phyloP scores from a whole-genome alignment of 1,140 invertebrate genomes.

The Drosophila takahashii region DNA sequence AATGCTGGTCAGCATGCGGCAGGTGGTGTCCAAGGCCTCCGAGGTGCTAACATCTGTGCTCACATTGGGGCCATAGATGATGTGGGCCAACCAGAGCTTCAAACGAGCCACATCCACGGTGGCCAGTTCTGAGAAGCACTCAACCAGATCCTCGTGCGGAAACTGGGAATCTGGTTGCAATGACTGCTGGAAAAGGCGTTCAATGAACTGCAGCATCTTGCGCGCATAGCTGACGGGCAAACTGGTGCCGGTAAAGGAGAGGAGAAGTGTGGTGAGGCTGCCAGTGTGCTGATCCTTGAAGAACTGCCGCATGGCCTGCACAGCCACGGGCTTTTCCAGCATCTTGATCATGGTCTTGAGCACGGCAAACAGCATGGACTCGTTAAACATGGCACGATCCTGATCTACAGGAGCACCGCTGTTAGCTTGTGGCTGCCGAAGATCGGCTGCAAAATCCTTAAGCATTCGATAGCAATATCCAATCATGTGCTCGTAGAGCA shows the following conservation, averaged over 20 bases:
- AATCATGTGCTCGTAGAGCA: slow-evolving; percentile 88
- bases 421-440: slow-evolving; percentile 27
- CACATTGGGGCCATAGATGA: slow-evolving; percentile 87
- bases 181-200: slow-evolving; percentile 90
- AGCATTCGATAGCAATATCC: slow-evolving; percentile 90
- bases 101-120: slow-evolving; percentile 88
- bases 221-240: slow-evolving; percentile 90
- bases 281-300: slow-evolving; percentile 88
- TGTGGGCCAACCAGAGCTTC: slow-evolving; percentile 89
- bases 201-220: slow-evolving; percentile 92
- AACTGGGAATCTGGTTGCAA: slow-evolving; percentile 86
- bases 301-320: slow-evolving; percentile 92
- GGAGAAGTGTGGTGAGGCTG: slow-evolving; percentile 89
- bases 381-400: slow-evolving; percentile 66
- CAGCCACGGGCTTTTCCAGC: slow-evolving; percentile 91
- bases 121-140: slow-evolving; percentile 88
- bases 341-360: slow-evolving; percentile 92
- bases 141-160: slow-evolving; percentile 89
- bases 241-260: slow-evolving; percentile 89
- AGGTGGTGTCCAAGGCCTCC: slow-evolving; percentile 59
- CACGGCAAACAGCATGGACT: slow-evolving; percentile 77
- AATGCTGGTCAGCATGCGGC: slow-evolving; percentile 62
- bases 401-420: slow-evolving; percentile 22
- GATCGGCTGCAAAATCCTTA: slow-evolving; percentile 86
- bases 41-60: slow-evolving; percentile 46